phyloP scores from a whole-genome alignment of 2,888 invertebrate genomes.

The Chrysina gloriosa region DNA sequence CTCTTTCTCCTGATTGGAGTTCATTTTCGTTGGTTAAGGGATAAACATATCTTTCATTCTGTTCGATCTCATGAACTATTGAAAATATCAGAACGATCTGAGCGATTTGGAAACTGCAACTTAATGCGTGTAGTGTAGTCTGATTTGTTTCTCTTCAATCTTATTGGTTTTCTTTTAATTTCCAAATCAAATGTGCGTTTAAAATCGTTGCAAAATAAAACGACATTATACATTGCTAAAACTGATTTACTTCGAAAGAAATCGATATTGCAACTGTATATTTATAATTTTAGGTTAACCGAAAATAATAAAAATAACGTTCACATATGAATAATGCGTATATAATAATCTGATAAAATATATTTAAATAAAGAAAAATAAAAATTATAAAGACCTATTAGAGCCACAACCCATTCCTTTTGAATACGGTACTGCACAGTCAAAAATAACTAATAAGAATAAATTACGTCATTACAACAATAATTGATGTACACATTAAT shows the following conservation, averaged over 20 bases:
- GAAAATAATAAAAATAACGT: not conserved
- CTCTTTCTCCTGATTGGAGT: no score
- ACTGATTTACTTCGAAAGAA: conserved; percentile 25
- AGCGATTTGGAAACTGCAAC: no score
- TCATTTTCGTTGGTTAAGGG: no score
- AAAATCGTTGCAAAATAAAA: not conserved
- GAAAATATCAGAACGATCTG: no score
- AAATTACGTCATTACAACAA: conserved; percentile 37
- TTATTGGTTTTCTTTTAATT: no score
- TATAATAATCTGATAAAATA: conserved; percentile 15
- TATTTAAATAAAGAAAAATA: conserved; percentile 18
- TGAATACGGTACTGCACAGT: not conserved
- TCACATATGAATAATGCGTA: not conserved
- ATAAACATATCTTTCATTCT: no score
- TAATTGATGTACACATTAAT: conserved; percentile 20
- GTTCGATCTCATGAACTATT: no score
- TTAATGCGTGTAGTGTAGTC: no score
- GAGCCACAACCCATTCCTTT: conserved; percentile 37
- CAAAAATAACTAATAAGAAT: conserved; percentile 20
- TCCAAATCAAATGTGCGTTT: not conserved
- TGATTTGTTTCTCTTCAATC: no score
- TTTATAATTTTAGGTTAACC: not conserved
- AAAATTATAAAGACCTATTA: conserved; percentile 15
- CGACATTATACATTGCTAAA: conserved; percentile 1
- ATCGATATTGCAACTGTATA: conserved; percentile 32